These are phyloP conservation scores for Eremobia ochroleuca DNA, from an alignment of 2,888 invertebrate genomes.

Conservation along the genomic window DNA sequence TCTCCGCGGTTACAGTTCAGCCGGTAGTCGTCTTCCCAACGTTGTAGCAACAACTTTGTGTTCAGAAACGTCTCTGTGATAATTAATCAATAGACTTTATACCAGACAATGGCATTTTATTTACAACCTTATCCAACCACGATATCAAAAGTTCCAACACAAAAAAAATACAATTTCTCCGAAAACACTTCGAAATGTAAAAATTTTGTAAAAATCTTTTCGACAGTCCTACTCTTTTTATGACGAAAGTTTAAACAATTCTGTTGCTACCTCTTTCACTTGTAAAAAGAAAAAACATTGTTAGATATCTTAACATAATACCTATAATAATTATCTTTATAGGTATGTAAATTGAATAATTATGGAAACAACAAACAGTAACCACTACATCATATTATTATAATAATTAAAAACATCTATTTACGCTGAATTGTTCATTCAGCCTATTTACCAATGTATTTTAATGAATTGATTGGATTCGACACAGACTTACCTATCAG, in stretches of 20 bases:
- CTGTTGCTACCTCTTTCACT: background rate
- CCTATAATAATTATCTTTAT: background rate
- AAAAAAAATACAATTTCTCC: background rate
- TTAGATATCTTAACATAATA: background rate
- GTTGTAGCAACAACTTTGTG: too few relatives aligned
- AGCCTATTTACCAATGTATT: background rate
- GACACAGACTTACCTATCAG: background rate
- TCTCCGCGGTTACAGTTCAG: too few relatives aligned
- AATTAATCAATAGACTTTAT: too few relatives aligned
- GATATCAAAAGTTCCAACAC: too few relatives aligned
- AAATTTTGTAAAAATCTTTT: background rate
- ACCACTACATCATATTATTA: conserved; percentile 9
- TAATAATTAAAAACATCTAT: background rate
- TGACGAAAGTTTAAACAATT: background rate
- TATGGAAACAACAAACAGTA: background rate
- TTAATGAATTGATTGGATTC: background rate
- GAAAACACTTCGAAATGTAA: background rate
- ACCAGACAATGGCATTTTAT: too few relatives aligned
- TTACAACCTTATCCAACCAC: too few relatives aligned
- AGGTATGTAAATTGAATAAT: background rate
- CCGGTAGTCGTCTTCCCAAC: too few relatives aligned
- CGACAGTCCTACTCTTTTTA: background rate
- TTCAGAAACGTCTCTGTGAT: too few relatives aligned
- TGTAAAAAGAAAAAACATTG: background rate
- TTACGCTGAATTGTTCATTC: background rate